A percentile compares a stretch with the other conserved stretches of the same genome.
phyloP scores from a whole-genome alignment of 2,888 invertebrate species.

The Orchesella flavescens region DNA sequence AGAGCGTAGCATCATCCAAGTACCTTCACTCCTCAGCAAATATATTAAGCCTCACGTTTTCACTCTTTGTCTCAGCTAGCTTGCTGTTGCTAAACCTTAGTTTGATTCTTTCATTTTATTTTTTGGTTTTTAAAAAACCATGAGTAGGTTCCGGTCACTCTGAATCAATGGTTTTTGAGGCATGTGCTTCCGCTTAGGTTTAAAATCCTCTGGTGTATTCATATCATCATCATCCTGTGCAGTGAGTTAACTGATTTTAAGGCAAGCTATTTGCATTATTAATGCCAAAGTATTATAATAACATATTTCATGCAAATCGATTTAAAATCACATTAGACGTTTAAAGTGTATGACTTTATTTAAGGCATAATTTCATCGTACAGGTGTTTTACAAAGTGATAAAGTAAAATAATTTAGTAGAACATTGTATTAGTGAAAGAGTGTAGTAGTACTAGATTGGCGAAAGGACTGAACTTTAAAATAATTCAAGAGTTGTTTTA shows the following conservation, averaged over 20 bases:
- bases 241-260: no score
- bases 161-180: not conserved
- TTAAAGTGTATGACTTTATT: no score
- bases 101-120: not conserved
- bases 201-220: no score
- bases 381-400: not conserved
- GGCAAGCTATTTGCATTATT: no score
- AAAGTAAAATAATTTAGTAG: not conserved
- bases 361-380: not conserved
- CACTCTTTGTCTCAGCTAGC: slow-evolving; percentile 1
- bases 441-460: not conserved
- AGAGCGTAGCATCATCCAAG: slow-evolving; percentile 56
- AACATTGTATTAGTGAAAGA: not conserved
- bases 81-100: not conserved
- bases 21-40: slow-evolving; percentile 22
- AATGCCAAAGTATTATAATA: no score
- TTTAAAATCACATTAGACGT: no score
- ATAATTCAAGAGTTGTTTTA: not conserved
- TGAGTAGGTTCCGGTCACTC: not conserved
- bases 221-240: no score
- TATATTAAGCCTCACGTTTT: not conserved
- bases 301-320: no score
- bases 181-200: no score
- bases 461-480: no score
- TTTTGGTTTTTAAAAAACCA: not conserved